Evolutionary conservation across 2,888 invertebrate genomes (phyloP).

Genomic region (Punctoribates punctum): DNA sequence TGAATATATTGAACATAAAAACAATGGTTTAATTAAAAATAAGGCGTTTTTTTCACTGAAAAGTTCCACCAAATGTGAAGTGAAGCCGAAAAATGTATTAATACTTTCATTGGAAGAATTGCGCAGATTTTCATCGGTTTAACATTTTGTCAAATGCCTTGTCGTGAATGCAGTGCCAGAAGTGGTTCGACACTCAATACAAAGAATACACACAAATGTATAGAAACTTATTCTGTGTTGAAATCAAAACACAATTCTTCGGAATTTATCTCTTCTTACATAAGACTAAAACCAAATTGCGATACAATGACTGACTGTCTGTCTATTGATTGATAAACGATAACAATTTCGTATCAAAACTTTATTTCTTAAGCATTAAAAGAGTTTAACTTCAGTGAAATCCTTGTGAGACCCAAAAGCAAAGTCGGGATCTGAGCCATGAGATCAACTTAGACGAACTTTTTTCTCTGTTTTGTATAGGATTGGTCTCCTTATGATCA

Average conservation of each 20-base stretch:
- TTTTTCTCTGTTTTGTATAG: no score
- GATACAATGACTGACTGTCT: not conserved
- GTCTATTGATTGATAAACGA: constrained; percentile 1
- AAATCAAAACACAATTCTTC: not conserved
- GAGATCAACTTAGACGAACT: no score
- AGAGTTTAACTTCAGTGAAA: not conserved
- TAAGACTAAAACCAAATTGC: not conserved
- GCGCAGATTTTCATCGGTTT: constrained; percentile 11
- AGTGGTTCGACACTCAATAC: not conserved
- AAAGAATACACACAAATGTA: not conserved
- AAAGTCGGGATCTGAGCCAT: not conserved
- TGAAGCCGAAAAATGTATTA: not conserved
- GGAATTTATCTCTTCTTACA: not conserved
- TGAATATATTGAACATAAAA: no score
- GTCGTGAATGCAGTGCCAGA: constrained; percentile 5
- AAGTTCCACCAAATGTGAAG: constrained; percentile 9
- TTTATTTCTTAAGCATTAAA: no score
- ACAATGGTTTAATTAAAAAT: not conserved
- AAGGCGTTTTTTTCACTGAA: not conserved
- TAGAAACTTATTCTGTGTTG: not conserved
- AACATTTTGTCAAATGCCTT: not conserved
- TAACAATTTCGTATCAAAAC: not conserved
- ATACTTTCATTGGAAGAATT: not conserved
- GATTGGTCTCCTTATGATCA: not conserved
- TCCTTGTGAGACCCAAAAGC: not conserved